Conservation (phyloP, 2,113 vertebrate genomes). For the Balaeniceps rex region DNA sequence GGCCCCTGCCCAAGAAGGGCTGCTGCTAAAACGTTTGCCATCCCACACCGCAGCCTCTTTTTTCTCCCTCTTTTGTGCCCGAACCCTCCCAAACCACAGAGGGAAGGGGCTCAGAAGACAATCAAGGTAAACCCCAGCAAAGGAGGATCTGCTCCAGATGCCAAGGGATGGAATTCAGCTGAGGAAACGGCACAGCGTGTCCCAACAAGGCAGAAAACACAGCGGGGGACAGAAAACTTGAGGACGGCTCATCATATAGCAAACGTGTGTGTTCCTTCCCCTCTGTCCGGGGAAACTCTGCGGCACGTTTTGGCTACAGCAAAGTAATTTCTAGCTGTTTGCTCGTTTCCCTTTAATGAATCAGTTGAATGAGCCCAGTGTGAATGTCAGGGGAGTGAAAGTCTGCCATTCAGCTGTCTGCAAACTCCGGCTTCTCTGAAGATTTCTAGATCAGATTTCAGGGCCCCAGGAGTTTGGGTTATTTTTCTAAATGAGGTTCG, state of each 20-base stretch:
- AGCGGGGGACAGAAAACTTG: neutral
- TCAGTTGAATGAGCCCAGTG: slow-evolving; percentile 31
- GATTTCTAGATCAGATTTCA: slow-evolving; percentile 53
- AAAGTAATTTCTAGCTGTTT: neutral
- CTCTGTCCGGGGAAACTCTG: neutral
- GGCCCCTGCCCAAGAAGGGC: neutral
- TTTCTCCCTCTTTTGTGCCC: neutral
- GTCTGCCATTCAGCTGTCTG: slow-evolving; percentile 33
- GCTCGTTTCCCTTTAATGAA: slow-evolving; percentile 16
- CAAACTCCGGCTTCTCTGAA: neutral
- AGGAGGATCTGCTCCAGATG: neutral
- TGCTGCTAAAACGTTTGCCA: neutral
- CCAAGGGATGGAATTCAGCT: neutral
- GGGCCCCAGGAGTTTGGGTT: neutral
- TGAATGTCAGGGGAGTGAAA: slow-evolving; percentile 41
- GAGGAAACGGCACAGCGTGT: neutral
- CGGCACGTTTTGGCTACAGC: neutral
- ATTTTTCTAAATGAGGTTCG: slow-evolving; percentile 2
- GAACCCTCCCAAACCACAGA: neutral
- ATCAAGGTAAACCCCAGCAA: neutral
- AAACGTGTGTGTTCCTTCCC: neutral
- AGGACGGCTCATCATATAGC: neutral
- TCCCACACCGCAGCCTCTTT: neutral
- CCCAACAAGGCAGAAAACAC: neutral
- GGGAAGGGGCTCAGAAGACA: neutral